Percentiles rank a stretch among this genome's conserved stretches.
phyloP scores from a whole-genome alignment of 2,888 invertebrate genomes.

The Phyllotreta striolata region DNA sequence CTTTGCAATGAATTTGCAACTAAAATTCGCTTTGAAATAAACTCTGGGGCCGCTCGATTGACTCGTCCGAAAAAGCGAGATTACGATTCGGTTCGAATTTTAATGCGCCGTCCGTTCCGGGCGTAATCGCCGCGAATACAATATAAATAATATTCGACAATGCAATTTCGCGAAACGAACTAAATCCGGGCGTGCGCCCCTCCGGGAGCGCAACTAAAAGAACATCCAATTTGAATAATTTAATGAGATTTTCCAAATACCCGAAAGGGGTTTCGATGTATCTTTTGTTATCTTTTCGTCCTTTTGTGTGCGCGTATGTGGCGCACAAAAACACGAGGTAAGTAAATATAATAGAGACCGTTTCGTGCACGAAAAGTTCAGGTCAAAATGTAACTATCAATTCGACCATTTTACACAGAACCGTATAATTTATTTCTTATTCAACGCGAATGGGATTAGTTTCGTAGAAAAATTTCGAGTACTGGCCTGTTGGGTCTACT shows the following conservation, averaged over 20 bases:
- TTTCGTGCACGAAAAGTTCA: slow-evolving; percentile 21
- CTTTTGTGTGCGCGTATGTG: slow-evolving; percentile 46
- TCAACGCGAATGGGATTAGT: background rate
- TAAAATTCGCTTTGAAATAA: too few relatives aligned
- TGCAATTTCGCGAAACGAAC: slow-evolving; percentile 6
- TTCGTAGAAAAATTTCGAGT: background rate
- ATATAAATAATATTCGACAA: slow-evolving; percentile 16
- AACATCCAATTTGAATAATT: slow-evolving; percentile 56
- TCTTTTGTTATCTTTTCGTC: slow-evolving; percentile 51
- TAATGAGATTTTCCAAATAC: slow-evolving; percentile 55
- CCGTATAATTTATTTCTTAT: background rate
- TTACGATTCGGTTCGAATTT: too few relatives aligned
- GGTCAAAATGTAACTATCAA: slow-evolving; percentile 14
- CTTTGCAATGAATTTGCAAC: too few relatives aligned
- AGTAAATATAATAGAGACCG: slow-evolving; percentile 45
- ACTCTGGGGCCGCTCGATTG: too few relatives aligned
- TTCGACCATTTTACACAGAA: slow-evolving; percentile 6
- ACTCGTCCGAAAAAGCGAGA: too few relatives aligned
- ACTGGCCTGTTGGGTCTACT: slow-evolving; percentile 9
- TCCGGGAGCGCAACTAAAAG: slow-evolving; percentile 32
- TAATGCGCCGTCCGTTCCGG: too few relatives aligned
- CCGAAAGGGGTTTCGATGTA: slow-evolving; percentile 52
- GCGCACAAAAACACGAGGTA: slow-evolving; percentile 49
- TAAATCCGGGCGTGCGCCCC: slow-evolving; percentile 6
- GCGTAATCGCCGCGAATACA: background rate